Base-by-base conservation (phyloP, 2,797 vertebrate genomes). In the Acipenser transmontanus region DNA sequence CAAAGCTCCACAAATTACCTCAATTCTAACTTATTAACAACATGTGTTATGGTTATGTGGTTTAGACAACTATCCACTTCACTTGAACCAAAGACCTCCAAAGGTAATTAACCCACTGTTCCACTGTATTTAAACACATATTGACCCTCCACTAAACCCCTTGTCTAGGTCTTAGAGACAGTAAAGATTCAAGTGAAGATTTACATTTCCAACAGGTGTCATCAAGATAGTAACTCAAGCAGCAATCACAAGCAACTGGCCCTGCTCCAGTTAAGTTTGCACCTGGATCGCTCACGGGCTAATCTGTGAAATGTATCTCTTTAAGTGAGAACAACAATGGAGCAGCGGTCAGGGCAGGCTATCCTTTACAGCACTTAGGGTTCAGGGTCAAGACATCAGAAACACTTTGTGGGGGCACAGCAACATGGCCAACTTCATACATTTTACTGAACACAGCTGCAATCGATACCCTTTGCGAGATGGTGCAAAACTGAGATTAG, bases 401-500 rank as follows among this genome's bases (percentile, higher is more conserved):
- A 61, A 70, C 71, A 1, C 73, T 72, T 76, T 76, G 68, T 76
- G 71, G 12, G 82, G 76, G 73, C 59, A 60, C 73, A 78, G 76
- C 73, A 78, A 73, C 74, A 65, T 9, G 68, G 76, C 74, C 69
- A n/a, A n/a, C n/a, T n/a, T n/a, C n/a, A 84, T 88, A 79, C 89
- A 91, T 88, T 66, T 61, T 63, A 49, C 12, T 50, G 71, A 75
- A 66, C 76, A 81, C 68, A 77, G 73, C 72, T 8, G 71, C 74
- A 85, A 87, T 94, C 93, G 84, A 93, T 95, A 85, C 73, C 72
- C 85, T 82, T 76, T 84, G 84, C 88, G 89, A 92, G 94, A 90
- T 87, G 90, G 90, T 20, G 83, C 89, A 87, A 87, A 86, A 70
- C n/a, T n/a, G n/a, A n/a, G n/a, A n/a, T 20, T 20, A 34, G 20